Conservation (phyloP, 2,888 invertebrate genomes). For the Clusia tigrina region DNA sequence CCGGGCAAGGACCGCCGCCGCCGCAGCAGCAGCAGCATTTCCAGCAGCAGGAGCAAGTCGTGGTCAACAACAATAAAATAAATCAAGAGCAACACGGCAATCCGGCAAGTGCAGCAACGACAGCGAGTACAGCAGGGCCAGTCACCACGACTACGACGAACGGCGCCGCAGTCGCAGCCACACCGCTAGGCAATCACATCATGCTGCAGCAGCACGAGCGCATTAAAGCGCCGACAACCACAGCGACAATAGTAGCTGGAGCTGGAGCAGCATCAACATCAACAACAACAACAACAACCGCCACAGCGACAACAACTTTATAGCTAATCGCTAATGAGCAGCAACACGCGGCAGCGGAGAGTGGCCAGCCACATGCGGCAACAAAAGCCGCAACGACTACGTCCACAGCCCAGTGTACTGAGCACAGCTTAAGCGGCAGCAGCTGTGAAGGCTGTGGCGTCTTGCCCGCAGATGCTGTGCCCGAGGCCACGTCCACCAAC, state of each 20-base stretch:
- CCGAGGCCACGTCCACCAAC: too few relatives aligned
- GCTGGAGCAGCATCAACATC: slow-evolving; percentile 12
- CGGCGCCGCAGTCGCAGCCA: slow-evolving; percentile 10
- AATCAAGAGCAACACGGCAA: slow-evolving; percentile 57
- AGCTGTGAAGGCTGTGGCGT: not conserved
- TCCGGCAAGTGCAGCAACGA: slow-evolving; percentile 31
- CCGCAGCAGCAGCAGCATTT: slow-evolving; percentile 24
- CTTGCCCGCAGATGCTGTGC: not conserved
- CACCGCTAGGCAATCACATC: slow-evolving; percentile 30
- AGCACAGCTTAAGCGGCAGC: slow-evolving; percentile 3
- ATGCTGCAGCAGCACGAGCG: slow-evolving; percentile 28
- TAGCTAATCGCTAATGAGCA: slow-evolving; percentile 58
- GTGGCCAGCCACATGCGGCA: slow-evolving; percentile 35
- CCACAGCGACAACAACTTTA: slow-evolving; percentile 52
- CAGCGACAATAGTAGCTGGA: slow-evolving; percentile 12
- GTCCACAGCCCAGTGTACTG: not conserved
- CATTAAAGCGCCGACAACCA: slow-evolving; percentile 7
- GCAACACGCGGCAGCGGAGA: slow-evolving; percentile 22
- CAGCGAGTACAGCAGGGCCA: slow-evolving; percentile 34
- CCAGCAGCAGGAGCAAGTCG: slow-evolving; percentile 42
- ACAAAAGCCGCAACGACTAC: slow-evolving; percentile 36
- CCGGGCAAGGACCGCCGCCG: slow-evolving; percentile 35
- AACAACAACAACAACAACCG: slow-evolving; percentile 26
- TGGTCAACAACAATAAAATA: slow-evolving; percentile 63
- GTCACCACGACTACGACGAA: slow-evolving; percentile 21